A percentile compares a stretch with the other conserved stretches of the same genome.
These are phyloP conservation scores for Drosophila meridiana DNA, from an alignment of 2,888 invertebrate species.

Conservation along the genomic window DNA sequence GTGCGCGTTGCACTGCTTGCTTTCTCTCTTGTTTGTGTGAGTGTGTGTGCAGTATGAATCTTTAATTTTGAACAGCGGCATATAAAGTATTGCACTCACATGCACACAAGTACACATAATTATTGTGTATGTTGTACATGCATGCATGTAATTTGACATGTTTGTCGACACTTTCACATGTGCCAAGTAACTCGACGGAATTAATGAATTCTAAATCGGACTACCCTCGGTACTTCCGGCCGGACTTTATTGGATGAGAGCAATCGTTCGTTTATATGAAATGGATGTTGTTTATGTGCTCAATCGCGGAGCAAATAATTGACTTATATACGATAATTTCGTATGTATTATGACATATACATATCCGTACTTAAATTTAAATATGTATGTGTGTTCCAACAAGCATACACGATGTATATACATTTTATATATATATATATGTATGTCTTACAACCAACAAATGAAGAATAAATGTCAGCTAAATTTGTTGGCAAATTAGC, in stretches of 20 bases:
- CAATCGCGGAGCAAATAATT: conserved; percentile 49
- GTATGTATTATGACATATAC: neutral
- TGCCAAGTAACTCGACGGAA: conserved; percentile 27
- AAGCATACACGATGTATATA: neutral
- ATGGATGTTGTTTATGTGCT: conserved; percentile 25
- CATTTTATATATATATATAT: neutral
- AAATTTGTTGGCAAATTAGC: conserved; percentile 55
- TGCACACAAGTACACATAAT: neutral
- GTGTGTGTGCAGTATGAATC: conserved; percentile 55
- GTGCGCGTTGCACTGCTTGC: conserved; percentile 2
- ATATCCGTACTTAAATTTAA: neutral
- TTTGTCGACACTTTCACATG: conserved; percentile 51
- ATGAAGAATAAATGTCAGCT: conserved; percentile 42
- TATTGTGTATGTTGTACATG: conserved; percentile 2
- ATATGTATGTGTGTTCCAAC: neutral
- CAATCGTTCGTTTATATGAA: conserved; percentile 40
- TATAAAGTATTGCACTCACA: conserved; percentile 36
- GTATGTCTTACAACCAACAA: conserved; percentile 15
- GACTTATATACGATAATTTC: neutral
- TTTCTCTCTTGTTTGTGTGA: neutral
- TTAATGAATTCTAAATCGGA: conserved; percentile 50
- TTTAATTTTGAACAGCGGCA: conserved; percentile 59
- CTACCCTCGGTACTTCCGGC: conserved; percentile 59
- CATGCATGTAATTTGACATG: conserved; percentile 19
- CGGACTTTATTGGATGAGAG: conserved; percentile 36